phyloP scores from a whole-genome alignment of 2,797 vertebrate genomes.

The Lemur catta region DNA sequence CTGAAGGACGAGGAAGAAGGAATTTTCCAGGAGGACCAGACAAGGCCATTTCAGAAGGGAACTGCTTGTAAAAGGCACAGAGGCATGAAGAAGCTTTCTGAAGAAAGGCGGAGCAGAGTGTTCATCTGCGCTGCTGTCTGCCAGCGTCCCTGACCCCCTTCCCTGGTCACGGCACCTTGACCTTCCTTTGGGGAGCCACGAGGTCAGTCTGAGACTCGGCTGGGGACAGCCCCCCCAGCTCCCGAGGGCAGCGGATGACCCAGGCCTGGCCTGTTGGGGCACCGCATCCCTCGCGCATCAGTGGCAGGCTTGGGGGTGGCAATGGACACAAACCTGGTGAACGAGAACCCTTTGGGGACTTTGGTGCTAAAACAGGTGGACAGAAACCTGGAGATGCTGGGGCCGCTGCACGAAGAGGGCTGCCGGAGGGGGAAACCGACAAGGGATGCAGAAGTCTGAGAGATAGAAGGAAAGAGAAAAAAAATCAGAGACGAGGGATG shows the following conservation, averaged over 20 bases:
- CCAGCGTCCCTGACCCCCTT: fast-evolving
- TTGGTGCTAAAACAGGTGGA: background rate
- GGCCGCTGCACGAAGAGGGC: background rate
- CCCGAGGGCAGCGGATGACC: background rate
- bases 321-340: background rate
- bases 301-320: background rate
- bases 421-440: background rate
- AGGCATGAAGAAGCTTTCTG: background rate
- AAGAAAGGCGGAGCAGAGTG: fast-evolving
- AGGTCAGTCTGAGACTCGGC: background rate
- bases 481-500: background rate
- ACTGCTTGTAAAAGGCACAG: background rate
- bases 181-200: background rate
- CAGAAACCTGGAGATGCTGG: background rate
- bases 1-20: background rate
- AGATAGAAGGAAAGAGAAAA: background rate
- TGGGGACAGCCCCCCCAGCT: background rate
- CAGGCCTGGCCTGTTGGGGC: background rate
- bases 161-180: background rate
- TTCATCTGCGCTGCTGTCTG: fast-evolving
- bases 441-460: background rate
- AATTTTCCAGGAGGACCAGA: background rate
- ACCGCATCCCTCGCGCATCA: background rate
- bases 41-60: background rate
- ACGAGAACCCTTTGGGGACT: background rate